Evolutionary conservation across 2,113 vertebrate species (phyloP).

Genomic region (Acanthisitta chloris): DNA sequence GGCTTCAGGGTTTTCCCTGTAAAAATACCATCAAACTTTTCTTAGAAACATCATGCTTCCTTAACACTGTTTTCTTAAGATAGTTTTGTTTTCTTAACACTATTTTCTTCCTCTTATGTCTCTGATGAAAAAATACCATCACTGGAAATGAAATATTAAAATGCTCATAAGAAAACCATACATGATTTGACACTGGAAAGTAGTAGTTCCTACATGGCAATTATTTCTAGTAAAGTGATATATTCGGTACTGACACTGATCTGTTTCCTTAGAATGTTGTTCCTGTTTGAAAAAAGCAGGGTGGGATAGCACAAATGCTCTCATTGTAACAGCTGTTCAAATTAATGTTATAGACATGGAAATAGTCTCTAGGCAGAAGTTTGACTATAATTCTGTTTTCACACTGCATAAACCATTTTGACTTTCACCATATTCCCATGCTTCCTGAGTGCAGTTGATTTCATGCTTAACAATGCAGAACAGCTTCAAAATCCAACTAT

Average conservation of each 20-base stretch:
- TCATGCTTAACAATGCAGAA: background rate
- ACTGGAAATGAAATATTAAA: slow-evolving; percentile 30
- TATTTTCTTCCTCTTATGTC: background rate
- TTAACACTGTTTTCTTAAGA: slow-evolving; percentile 38
- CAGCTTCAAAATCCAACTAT: background rate
- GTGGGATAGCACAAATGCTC: background rate
- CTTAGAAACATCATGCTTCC: slow-evolving; percentile 21
- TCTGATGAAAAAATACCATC: slow-evolving; percentile 19
- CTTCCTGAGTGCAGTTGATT: background rate
- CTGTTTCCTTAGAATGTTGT: background rate
- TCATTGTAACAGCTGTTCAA: background rate
- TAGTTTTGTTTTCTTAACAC: slow-evolving; percentile 54
- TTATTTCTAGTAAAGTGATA: background rate
- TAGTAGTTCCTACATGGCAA: background rate
- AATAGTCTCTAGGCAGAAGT: background rate
- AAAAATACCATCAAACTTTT: slow-evolving; percentile 44
- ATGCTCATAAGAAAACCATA: background rate
- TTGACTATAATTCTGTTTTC: background rate
- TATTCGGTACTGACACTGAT: background rate
- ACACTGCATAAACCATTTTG: background rate
- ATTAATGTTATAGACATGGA: background rate
- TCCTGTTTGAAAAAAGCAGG: background rate
- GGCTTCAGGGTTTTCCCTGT: slow-evolving; percentile 40
- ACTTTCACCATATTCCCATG: background rate
- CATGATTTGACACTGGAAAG: background rate